Percentiles rank a stretch among this genome's conserved stretches.
These are phyloP conservation scores for Gymnarchus niloticus DNA, from an alignment of 2,113 vertebrate species.

Conservation along the genomic window DNA sequence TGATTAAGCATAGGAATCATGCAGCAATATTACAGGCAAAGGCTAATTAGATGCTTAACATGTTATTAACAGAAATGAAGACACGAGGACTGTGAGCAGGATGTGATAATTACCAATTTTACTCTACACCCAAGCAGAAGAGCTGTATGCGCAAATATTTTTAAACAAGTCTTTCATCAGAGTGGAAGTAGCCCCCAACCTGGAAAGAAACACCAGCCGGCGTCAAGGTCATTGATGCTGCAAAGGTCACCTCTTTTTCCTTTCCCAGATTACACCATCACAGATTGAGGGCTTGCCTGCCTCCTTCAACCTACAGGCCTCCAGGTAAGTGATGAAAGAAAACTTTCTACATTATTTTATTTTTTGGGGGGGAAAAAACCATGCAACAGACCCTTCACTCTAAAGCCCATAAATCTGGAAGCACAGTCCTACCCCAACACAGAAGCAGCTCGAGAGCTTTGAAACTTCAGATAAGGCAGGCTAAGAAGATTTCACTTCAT, in stretches of 20 bases:
- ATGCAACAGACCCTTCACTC: background rate
- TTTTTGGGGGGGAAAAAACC: background rate
- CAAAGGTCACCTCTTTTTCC: background rate
- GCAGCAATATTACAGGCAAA: background rate
- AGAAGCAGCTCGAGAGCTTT: background rate
- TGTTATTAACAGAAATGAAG: background rate
- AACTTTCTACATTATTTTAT: background rate
- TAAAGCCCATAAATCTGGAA: background rate
- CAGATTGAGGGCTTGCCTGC: background rate
- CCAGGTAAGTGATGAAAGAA: background rate
- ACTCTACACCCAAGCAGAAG: background rate
- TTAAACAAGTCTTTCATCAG: background rate
- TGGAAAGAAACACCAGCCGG: background rate
- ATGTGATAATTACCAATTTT: background rate
- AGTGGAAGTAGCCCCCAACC: background rate
- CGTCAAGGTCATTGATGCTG: background rate
- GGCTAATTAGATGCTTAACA: background rate
- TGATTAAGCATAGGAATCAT: no score
- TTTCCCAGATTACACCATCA: background rate
- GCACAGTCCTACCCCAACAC: background rate
- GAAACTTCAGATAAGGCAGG: slow-evolving; percentile 1
- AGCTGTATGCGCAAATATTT: background rate
- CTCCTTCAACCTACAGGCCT: background rate
- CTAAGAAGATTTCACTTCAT: background rate
- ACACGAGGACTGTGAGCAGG: background rate